phyloP scores from a whole-genome alignment of 2,113 vertebrate genomes.

The Dicentrarchus labrax region DNA sequence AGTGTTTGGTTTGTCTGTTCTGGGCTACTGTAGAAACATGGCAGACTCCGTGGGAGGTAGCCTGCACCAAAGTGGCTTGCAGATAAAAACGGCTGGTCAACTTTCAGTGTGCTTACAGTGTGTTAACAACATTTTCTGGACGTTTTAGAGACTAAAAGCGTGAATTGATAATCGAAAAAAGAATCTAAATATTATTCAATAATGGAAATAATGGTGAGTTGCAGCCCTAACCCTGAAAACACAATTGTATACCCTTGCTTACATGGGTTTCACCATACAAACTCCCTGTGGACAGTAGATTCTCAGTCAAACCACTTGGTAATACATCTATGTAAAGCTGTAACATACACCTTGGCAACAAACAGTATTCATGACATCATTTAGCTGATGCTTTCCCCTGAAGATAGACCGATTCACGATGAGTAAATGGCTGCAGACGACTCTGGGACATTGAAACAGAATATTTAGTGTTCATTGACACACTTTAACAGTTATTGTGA shows the following conservation, averaged over 20 bases:
- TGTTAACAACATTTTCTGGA: too few species aligned
- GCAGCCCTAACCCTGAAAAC: not conserved
- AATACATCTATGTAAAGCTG: not conserved
- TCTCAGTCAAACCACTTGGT: too few species aligned
- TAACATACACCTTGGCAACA: not conserved
- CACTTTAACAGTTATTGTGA: not conserved
- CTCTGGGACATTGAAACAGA: not conserved
- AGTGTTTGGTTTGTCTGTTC: too few species aligned
- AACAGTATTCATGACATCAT: not conserved
- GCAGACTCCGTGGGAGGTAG: too few species aligned
- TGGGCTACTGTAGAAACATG: too few species aligned
- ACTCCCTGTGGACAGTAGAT: not conserved
- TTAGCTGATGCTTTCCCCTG: not conserved
- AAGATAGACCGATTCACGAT: not conserved
- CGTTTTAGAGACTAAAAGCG: too few species aligned
- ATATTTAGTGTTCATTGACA: not conserved
- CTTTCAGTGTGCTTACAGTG: too few species aligned
- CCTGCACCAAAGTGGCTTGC: too few species aligned
- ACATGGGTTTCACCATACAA: not conserved
- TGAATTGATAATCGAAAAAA: too few species aligned
- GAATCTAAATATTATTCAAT: too few species aligned
- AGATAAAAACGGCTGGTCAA: too few species aligned
- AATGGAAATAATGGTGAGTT: too few species aligned
- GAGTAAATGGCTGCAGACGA: not conserved
- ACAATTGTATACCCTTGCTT: not conserved